Evolutionary conservation across 1,140 invertebrate species (phyloP).

Genomic region (Phenacoccus solenopsis): DNA sequence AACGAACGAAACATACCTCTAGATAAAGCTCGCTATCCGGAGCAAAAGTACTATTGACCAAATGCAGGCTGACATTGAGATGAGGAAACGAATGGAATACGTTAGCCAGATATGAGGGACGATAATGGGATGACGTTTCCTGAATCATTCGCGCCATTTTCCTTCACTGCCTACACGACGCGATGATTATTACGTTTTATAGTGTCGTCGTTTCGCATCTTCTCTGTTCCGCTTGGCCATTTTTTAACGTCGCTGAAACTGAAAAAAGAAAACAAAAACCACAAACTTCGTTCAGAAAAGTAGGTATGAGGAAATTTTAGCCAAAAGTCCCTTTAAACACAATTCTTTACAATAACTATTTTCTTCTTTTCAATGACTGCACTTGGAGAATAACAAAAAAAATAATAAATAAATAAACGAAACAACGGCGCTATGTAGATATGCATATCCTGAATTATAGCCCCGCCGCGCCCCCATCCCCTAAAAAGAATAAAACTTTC

Average conservation of each 20-base stretch:
- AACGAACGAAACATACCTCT: constrained; percentile 68
- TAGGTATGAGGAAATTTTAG: too few relatives aligned
- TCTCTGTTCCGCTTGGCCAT: background rate
- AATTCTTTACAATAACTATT: too few relatives aligned
- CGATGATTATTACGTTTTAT: background rate
- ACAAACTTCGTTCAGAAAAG: background rate
- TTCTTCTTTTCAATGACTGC: too few relatives aligned
- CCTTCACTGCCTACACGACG: background rate
- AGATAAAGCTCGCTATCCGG: constrained; percentile 76
- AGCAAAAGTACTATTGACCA: constrained; percentile 81
- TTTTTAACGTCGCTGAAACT: too few relatives aligned
- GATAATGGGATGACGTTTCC: constrained; percentile 43
- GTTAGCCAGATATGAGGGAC: constrained; percentile 64
- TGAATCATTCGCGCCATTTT: constrained; percentile 23
- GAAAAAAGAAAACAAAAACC: background rate
- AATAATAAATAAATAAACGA: too few relatives aligned
- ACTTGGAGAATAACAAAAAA: too few relatives aligned
- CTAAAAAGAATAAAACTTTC: too few relatives aligned
- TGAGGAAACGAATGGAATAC: constrained; percentile 76
- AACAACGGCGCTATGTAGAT: too few relatives aligned
- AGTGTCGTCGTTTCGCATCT: background rate
- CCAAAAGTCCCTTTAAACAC: too few relatives aligned
- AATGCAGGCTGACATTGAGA: constrained; percentile 73
- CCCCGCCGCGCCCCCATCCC: too few relatives aligned
- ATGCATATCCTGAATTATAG: too few relatives aligned